Conservation (phyloP, 2,888 invertebrate genomes). For the Nemurella pictetii region DNA sequence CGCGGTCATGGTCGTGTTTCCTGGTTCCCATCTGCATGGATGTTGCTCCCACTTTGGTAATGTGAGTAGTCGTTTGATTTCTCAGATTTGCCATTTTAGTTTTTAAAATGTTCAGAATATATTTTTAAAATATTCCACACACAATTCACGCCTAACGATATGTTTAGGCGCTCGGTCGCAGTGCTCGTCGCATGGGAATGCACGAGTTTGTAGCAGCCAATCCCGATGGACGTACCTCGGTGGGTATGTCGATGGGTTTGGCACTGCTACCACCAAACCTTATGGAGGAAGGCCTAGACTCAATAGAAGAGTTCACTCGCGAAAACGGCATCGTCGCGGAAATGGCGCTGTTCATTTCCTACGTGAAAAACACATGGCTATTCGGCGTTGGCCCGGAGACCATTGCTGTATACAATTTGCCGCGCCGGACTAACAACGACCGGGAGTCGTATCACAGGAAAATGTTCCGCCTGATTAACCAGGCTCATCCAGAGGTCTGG, state of each 20-base stretch:
- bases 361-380: background rate
- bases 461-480: background rate
- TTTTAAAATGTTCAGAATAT: too few relatives aligned
- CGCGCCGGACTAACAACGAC: background rate
- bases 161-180: background rate
- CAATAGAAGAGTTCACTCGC: background rate
- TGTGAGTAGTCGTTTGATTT: background rate
- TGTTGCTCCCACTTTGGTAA: background rate
- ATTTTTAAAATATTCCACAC: too few relatives aligned
- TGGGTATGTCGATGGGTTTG: background rate
- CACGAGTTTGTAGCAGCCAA: background rate
- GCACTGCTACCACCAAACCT: background rate
- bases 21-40: background rate
- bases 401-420: background rate
- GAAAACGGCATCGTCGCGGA: too few relatives aligned
- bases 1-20: background rate
- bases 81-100: too few relatives aligned
- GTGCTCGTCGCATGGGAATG: background rate
- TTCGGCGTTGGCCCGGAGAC: background rate
- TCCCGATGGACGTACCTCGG: background rate
- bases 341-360: background rate
- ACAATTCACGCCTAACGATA: too few relatives aligned
- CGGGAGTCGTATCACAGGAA: background rate
- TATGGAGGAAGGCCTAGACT: background rate
- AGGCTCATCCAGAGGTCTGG: background rate